Base-by-base conservation (phyloP, 2,888 invertebrate genomes). In the Drosophila sordidula region DNA sequence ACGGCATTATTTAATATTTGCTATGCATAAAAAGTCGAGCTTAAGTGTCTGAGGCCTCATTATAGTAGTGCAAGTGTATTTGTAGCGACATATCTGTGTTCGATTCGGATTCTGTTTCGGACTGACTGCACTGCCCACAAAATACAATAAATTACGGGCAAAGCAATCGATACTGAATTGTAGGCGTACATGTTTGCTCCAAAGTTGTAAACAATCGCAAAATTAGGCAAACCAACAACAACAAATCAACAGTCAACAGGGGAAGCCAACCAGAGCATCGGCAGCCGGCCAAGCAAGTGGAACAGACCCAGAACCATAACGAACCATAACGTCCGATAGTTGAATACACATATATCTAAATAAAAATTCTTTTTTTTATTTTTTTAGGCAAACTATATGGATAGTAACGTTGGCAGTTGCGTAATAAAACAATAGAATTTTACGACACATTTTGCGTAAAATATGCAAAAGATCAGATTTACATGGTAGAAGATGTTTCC, bases 61-160 rank as follows among this genome's bases (percentile, higher is more conserved):
- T 71, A 69, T 52, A 54, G 47, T 54, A 56, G 58, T 29, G 47
- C 44, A 51, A 54, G 47, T 42, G 38, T 54, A 39, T 39, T 29
- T 55, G 14, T 42, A 29, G 39, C 26, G 36, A 58, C 14, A 55
- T 22, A 57, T 59, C 44, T 38, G 22, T 39, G 22, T 18, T 29
- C 14, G 41, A 54, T 14, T 52, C 51, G 55, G 59, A 63, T 62
- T 65, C 49, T 65, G 26, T 51, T 49, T 59, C 44, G 49, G 47
- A 54, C 66, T 75, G 89, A 87, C 75, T 84, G 78, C 86, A 87
- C 89, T 89, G 87, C 89, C 89, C 89, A 89, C 84, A 66, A 75
- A 72, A 61, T 81, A 82, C 86, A 87, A 86, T 87, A 89, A 87
- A 89, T 85, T 82, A 80, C 70, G 47, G 55, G 68, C 51, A 59